Base-by-base conservation (phyloP, 2,888 invertebrate species). In the Tachystola acroxantha region DNA sequence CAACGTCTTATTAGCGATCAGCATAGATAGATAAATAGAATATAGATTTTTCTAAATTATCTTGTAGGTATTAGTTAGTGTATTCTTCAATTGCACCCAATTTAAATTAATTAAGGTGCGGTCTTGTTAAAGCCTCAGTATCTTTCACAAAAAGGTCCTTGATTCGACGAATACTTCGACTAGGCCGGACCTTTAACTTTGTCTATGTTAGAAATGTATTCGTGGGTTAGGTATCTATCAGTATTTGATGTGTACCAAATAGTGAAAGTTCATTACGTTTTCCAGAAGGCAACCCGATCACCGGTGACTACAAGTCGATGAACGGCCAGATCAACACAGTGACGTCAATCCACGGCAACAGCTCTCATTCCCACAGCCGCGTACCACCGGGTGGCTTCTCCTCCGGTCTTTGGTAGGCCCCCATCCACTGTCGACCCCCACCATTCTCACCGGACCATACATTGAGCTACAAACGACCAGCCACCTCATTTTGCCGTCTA, bases 341-440 rank as follows among this genome's bases (percentile, higher is more conserved):
- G 57, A 84, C 85, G 48, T 81, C 80, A 47, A 66, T 80, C 43
- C 75, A 75, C 58, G 82, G 84, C 46, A 69, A 67, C 63, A 82
- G 69, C 64, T 73, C 72, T 46, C 62, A 76, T 43, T 10, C 10
- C 12, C 88, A 89, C 61, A 81, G 74, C 64, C 91, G 91, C 69
- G 90, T 91, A 48, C 92, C 92, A 34, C 92, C 92, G 34, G 92
- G 92, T 55, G 92, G 92, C 33, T 91, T 79, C 69, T 91, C 91
- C 48, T 91, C 91, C 49, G 91, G 91, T 49, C 89, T 92, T 48
- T 92, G 92, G 92, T 92, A 91, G 89, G 50, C 37, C 42, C 43
- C 42, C 45, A 53, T 36, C 48, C 40, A 42, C 25, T 26, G 35
- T 33, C 41, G 30, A 22, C 51, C 48, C 46, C 49, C 48, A 46